Evolutionary conservation across 1,140 invertebrate species (phyloP).

Genomic region (Procambarus virginalis): DNA sequence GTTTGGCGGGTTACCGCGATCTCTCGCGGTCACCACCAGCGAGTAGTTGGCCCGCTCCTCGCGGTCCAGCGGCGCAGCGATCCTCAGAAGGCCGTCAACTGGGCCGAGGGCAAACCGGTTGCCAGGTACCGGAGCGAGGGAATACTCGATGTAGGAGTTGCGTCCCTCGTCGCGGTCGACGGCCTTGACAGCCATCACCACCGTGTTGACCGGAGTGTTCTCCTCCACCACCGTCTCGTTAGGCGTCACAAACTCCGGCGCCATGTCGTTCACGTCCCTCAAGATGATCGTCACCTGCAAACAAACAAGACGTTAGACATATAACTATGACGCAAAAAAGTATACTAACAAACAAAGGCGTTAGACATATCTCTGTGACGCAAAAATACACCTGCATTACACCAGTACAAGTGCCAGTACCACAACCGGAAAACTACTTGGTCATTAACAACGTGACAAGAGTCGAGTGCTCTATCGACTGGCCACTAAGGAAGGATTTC

Average conservation of each 20-base stretch:
- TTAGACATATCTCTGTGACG: too few relatives aligned
- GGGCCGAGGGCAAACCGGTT: slow-evolving; percentile 88
- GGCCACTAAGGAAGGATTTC: too few relatives aligned
- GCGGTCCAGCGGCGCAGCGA: slow-evolving; percentile 87
- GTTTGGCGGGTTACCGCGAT: slow-evolving; percentile 89
- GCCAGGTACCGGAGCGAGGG: slow-evolving; percentile 77
- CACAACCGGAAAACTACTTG: too few relatives aligned
- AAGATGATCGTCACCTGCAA: slow-evolving; percentile 88
- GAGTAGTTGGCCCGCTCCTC: slow-evolving; percentile 88
- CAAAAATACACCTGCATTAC: too few relatives aligned
- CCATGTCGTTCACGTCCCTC: slow-evolving; percentile 95
- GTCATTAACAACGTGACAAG: too few relatives aligned
- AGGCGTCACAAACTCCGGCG: slow-evolving; percentile 90
- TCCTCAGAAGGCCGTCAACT: slow-evolving; percentile 88
- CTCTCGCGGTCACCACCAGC: slow-evolving; percentile 87
- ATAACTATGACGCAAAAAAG: too few relatives aligned
- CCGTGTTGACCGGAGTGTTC: slow-evolving; percentile 90
- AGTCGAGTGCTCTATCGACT: too few relatives aligned
- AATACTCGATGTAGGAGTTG: slow-evolving; percentile 95
- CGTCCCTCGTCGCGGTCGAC: slow-evolving; percentile 93
- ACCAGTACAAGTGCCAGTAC: too few relatives aligned
- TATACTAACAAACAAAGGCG: too few relatives aligned
- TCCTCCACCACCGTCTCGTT: slow-evolving; percentile 84
- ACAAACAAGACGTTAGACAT: neutral
- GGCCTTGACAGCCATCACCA: slow-evolving; percentile 92